These are phyloP conservation scores for Rhinolophus ferrumequinum DNA, from an alignment of 2,113 vertebrate genomes.

Conservation along the genomic window DNA sequence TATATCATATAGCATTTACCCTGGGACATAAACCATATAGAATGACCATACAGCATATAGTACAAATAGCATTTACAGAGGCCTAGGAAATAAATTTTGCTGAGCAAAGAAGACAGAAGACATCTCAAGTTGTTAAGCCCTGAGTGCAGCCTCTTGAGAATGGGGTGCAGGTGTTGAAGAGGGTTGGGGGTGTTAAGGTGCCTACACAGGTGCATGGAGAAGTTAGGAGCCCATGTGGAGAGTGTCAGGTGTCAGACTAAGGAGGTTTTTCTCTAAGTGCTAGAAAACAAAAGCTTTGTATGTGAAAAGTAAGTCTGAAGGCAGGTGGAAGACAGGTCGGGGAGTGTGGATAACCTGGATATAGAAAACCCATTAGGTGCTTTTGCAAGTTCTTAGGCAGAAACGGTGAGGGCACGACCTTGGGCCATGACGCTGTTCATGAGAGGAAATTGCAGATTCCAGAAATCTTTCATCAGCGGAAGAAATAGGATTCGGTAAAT, in stretches of 20 bases:
- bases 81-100: background rate
- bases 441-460: background rate
- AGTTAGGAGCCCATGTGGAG: rapidly evolving
- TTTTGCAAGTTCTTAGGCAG: rapidly evolving
- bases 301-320: background rate
- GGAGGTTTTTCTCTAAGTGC: too few relatives aligned
- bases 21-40: too few relatives aligned
- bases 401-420: rapidly evolving
- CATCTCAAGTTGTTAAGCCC: background rate
- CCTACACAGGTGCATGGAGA: rapidly evolving
- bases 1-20: background rate
- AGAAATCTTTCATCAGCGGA: background rate
- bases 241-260: rapidly evolving
- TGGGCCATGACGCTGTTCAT: rapidly evolving
- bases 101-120: background rate
- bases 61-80: background rate
- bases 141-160: background rate
- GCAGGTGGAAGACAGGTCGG: background rate
- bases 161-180: background rate
- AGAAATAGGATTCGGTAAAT: background rate
- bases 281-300: background rate
- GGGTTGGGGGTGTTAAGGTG: rapidly evolving
- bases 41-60: too few relatives aligned
- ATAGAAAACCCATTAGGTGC: too few relatives aligned
- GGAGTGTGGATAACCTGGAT: background rate